Base-by-base conservation (phyloP, 2,113 vertebrate genomes). In the Falco punctatus region DNA sequence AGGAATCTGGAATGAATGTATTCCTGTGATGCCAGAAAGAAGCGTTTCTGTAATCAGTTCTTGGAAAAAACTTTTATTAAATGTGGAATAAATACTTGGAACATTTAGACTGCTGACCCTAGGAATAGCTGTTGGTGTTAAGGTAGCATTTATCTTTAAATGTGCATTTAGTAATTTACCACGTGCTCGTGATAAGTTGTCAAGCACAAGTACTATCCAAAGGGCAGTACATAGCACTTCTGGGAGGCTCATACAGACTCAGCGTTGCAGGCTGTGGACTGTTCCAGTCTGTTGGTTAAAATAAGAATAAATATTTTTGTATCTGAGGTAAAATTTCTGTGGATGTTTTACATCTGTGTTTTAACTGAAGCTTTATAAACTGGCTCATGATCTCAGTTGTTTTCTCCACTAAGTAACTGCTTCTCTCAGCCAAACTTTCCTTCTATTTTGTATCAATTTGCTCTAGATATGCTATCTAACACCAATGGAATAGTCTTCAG, bases 61-160 rank as follows among this genome's bases (percentile, higher is more conserved):
- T 66, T 84, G 30, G 30, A 57, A 49, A 77, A 51, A 49, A 15
- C 7, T 71, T 90, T 24, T 6, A 23, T 4, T 52, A 51, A 59
- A 33, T 11, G 42, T 90, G 48, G 61, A 48, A 70, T 82, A 49
- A 82, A 42, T 88, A 55, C 30, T 62, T 73, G 38, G 18, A 59
- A n/a, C 1, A 0, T 84, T 91, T 48, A 17, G 46, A 11, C 54
- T 95, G n/a, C 65, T 90, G 79, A 80, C 44, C 32, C 82, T 88
- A 52, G 22, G 58, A 80, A 89, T 86, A 85, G 71, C 81, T 84
- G 49, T 57, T 2, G 2, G 48, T 61, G 27, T 84, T 92, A 71
- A 79, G 64, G 72, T 26, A 94, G 67, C 61, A 2, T 97, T 97
- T 94, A 48, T 92, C 92, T 93, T 91, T 95, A 90, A 92, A 80